Evolutionary conservation across 2,797 vertebrate genomes (phyloP), one percentile per base, ranked within the genome.

Genomic region (Sebastes hubbsi): DNA sequence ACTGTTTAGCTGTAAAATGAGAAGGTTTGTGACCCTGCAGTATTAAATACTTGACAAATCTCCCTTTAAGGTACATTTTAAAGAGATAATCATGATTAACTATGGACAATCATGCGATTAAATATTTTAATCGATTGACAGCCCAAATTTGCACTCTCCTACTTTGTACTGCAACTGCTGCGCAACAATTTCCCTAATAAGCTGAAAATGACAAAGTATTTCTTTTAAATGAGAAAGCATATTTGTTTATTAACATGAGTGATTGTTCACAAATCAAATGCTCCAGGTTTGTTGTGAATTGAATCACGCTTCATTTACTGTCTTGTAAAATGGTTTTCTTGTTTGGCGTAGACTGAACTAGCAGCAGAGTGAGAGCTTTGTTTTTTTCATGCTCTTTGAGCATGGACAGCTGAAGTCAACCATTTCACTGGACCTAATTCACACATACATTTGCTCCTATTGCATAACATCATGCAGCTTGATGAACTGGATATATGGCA

Each of bases 361-460:
- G 49, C 11, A 67, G 29, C 78, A 74, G 88, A 92, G 92, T 90
- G 91, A 81, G 79, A 56, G 14, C 86, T 12, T 2, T 3, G 0
- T 27, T 16, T 11, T 72, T 64, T 63, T 49, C 22, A 13, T 25
- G 8, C 63, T 86, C 88, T 91, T 20, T 81, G 67, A 64, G 78
- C 27, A 30, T 20, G 32, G 22, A 87, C 84, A 89, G 88, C 87
- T 91, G 83, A 52, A 64, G 77, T 83, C 72, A 62, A 59, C 59
- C 68, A 69, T 29, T 78, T 9, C 67, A 56, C 12, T 61, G 25
- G 34, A 36, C 62, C 74, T 27, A 29, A 42, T 56, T 72, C 69
- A 46, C 71, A 80, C 68, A 76, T 38, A 22, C 63, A 61, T 87
- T 79, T 78, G 24, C 66, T 72, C 8, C 2, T 58, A 16, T 81